Conservation (phyloP, 2,888 invertebrate genomes). For the Metallyticus violacea region DNA sequence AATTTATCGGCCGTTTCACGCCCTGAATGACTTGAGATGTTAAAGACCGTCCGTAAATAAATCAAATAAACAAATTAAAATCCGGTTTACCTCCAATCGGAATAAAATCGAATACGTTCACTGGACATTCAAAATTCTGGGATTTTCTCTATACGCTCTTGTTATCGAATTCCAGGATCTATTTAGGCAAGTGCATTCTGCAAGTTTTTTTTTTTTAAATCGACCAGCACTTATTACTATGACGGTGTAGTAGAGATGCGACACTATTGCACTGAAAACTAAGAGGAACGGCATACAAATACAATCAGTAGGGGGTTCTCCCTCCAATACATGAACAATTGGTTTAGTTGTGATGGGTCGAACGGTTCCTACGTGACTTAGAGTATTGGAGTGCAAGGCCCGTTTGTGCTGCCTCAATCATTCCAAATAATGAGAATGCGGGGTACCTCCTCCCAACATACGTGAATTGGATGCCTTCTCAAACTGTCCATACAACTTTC, state of each 20-base stretch:
- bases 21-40: no score
- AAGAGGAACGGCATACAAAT: not conserved
- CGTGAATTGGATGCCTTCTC: not conserved
- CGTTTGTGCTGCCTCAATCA: not conserved
- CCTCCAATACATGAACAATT: not conserved
- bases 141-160: no score
- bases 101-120: no score
- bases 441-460: not conserved
- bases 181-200: no score
- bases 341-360: not conserved
- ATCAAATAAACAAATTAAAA: no score
- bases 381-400: not conserved
- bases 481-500: not conserved
- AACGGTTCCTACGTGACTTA: not conserved
- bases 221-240: no score
- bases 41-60: no score
- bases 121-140: no score
- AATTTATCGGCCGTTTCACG: no score
- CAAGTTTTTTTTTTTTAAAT: no score
- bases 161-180: no score
- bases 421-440: not conserved
- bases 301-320: not conserved
- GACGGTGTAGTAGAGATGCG: not conserved
- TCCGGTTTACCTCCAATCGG: no score
- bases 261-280: not conserved